Base-by-base conservation (phyloP, 2,888 invertebrate species). In the Zaprionus lineosus region DNA sequence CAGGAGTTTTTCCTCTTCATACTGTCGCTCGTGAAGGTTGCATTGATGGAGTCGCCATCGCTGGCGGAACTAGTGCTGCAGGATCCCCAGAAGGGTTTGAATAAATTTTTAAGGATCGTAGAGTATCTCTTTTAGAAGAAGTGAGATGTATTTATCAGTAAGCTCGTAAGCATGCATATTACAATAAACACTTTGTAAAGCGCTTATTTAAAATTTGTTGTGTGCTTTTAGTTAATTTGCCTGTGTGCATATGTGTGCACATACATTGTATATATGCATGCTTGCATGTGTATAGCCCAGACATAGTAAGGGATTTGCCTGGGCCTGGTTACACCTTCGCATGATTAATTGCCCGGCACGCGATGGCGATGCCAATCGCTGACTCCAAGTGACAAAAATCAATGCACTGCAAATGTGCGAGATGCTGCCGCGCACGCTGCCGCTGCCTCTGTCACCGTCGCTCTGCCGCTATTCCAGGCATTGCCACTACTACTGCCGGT, bases 381-480 rank as follows among this genome's bases (percentile, higher is more conserved):
- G 39, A 51, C 29, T 50, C 52, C 76, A 75, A 82, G 78, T 79
- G 84, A 75, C 78, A 81, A 79, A 84, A 81, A 81, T 81, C 81
- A 81, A 81, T 81, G 78, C 75, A 56, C 81, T 53, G 83, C 63
- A 58, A 81, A 78, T 75, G 78, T 81, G 82, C 50, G 77, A 76
- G 81, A 62, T 53, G 63, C 34, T 33, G 12, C 39, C 11, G 21
- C 37, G 8, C n/a, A n/a, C n/a, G n/a, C n/a, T n/a, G n/a, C n/a
- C n/a, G n/a, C n/a, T n/a, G n/a, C n/a, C n/a, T n/a, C n/a, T n/a
- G n/a, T n/a, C n/a, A n/a, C n/a, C n/a, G n/a, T n/a, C n/a, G n/a
- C n/a, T n/a, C n/a, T n/a, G n/a, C n/a, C n/a, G n/a, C n/a, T n/a
- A n/a, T n/a, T n/a, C n/a, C n/a, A n/a, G n/a, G n/a, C n/a, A n/a